Evolutionary conservation across 1,140 invertebrate genomes (phyloP), one percentile per base, ranked within the genome.

Genomic region (Drosophila funebris): DNA sequence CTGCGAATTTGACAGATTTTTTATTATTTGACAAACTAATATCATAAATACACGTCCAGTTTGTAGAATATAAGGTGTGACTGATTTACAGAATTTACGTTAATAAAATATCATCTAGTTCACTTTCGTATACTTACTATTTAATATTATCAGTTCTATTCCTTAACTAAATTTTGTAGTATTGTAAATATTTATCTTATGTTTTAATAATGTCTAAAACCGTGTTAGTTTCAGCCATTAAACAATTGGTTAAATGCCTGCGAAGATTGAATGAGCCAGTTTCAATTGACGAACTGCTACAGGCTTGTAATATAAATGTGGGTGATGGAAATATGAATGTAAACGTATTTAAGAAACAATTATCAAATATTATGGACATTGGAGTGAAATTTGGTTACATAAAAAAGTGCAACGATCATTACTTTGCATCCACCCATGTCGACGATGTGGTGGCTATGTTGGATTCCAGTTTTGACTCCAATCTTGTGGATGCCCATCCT

Each of bases 1-100:
- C 73, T 70, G 46, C 22, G 72, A 87, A 83, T 79, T 69, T 48
- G 79, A 73, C 82, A 87, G 57, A 46, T 71, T 80, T 85, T 39
- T 66, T 24, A 11, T 63, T 31, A 57, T 58, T 53, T 39, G 44
- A 46, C 53, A 63, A 43, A 61, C 64, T 52, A 69, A 76, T 52
- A 56, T 77, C 66, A 68, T 76, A 80, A 76, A 85, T 85, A 80
- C 50, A 41, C 36, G 68, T 62, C 1, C 13, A 72, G 58, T 48
- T 60, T 52, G 6, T 18, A 22, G 14, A 27, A 24, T 14, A 2
- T 41, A 24, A 18, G 14, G 4, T 50, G 29, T 36, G 31, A 29
- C 18, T 20, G n/a, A 33, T 13, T 18, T 16, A 27, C 37, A 54
- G 22, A 27, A 18, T 22, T 8, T 8, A 46, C 41, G 9, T 43